A percentile compares a stretch with the other conserved stretches of the same genome.
phyloP scores from a whole-genome alignment of 2,113 vertebrate species.

The Ondatra zibethicus region DNA sequence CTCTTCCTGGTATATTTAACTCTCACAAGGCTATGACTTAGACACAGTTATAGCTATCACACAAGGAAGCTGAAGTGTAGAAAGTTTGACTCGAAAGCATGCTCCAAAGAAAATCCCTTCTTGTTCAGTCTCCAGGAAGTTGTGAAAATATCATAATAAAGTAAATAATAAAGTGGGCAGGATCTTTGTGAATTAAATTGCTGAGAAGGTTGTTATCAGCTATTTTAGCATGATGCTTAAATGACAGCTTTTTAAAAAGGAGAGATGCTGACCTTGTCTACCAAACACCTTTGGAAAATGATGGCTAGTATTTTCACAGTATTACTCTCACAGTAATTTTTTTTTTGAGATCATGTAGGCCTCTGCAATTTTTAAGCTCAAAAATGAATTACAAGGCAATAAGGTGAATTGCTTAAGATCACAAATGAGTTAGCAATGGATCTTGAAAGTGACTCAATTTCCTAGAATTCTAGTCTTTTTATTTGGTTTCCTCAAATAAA shows the following conservation, averaged over 20 bases:
- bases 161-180: neutral
- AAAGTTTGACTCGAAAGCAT: constrained; percentile 14
- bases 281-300: neutral
- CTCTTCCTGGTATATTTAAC: neutral
- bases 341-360: neutral
- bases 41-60: neutral
- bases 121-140: neutral
- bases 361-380: neutral
- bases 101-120: neutral
- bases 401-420: neutral
- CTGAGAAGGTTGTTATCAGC: neutral
- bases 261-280: neutral
- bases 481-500: neutral
- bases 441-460: neutral
- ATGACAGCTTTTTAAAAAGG: neutral
- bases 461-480: neutral
- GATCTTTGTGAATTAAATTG: constrained; percentile 42
- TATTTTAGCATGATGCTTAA: neutral
- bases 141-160: constrained; percentile 1
- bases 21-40: neutral
- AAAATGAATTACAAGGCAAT: neutral
- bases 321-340: constrained; percentile 8
- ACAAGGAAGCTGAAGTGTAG: constrained; percentile 20
- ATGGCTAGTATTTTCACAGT: neutral
- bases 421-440: neutral